Conservation (phyloP, 2,888 invertebrate genomes). For the Ornithoptera alexandrae region DNA sequence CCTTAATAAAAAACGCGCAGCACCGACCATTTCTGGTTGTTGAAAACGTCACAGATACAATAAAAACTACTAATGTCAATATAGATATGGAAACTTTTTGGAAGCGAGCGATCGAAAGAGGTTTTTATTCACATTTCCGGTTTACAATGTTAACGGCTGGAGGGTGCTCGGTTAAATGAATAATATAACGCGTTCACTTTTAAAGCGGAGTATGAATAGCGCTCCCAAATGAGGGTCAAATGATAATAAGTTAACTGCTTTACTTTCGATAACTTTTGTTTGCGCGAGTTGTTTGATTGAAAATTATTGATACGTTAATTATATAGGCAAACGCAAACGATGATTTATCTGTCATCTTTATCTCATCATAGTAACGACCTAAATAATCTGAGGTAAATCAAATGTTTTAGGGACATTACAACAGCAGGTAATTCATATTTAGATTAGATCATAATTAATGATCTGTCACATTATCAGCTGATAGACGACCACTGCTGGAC, state of each 20-base stretch:
- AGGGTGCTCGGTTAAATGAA: constrained; percentile 8
- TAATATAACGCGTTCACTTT: constrained; percentile 23
- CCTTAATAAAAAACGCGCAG: constrained; percentile 12
- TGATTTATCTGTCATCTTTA: neutral
- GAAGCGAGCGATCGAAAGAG: neutral
- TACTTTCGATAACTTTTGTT: constrained; percentile 23
- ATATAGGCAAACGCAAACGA: neutral
- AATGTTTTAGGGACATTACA: no score
- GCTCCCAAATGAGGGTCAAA: constrained; percentile 20
- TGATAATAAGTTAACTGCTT: constrained; percentile 21
- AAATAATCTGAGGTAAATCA: neutral
- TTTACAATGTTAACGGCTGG: constrained; percentile 1
- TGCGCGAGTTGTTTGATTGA: constrained; percentile 12
- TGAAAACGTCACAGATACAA: constrained; percentile 7
- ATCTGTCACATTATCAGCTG: no score
- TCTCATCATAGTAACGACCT: neutral
- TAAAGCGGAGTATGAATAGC: constrained; percentile 10
- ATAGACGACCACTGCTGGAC: no score
- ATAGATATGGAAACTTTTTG: neutral
- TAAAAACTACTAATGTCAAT: constrained; percentile 1
- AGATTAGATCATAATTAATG: no score
- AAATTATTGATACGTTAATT: constrained; percentile 2
- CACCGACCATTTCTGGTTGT: constrained; percentile 18
- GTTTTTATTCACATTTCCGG: constrained; percentile 19
- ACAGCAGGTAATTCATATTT: no score